Conservation (phyloP, 1,140 invertebrate genomes). For the Drosophila elegans region DNA sequence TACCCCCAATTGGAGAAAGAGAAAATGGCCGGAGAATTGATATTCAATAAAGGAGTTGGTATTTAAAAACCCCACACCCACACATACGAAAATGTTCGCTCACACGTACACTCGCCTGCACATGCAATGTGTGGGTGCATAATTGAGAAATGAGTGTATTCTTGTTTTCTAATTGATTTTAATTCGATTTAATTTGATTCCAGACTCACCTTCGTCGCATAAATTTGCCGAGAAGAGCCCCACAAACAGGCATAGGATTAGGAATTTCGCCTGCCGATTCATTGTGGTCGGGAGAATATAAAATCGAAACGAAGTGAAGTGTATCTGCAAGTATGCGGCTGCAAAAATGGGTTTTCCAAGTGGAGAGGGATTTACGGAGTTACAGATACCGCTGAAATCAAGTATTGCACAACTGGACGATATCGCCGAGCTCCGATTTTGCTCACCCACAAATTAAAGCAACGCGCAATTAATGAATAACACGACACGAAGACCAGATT, state of each 20-base stretch:
- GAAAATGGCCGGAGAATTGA: slow-evolving; percentile 37
- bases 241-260: slow-evolving; percentile 69
- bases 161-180: neutral
- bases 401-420: slow-evolving; percentile 48
- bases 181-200: slow-evolving; percentile 4
- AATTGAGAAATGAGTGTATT: slow-evolving; percentile 16
- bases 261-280: slow-evolving; percentile 71
- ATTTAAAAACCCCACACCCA: slow-evolving; percentile 21
- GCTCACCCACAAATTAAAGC: slow-evolving; percentile 65
- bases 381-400: slow-evolving; percentile 11
- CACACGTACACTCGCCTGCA: slow-evolving; percentile 10
- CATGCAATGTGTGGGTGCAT: slow-evolving; percentile 11
- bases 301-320: slow-evolving; percentile 32
- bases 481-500: slow-evolving; percentile 54
- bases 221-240: slow-evolving; percentile 60
- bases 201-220: slow-evolving; percentile 62
- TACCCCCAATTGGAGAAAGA: slow-evolving; percentile 14
- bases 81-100: slow-evolving; percentile 12
- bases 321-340: slow-evolving; percentile 40
- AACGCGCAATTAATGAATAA: slow-evolving; percentile 78
- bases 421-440: slow-evolving; percentile 14
- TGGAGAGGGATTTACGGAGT: slow-evolving; percentile 2
- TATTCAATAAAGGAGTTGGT: slow-evolving; percentile 36
- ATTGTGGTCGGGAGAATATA: slow-evolving; percentile 53
- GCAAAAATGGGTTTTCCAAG: slow-evolving; percentile 12